These are phyloP conservation scores for Xanthostigma xanthostigma DNA, from an alignment of 2,888 invertebrate species.

Conservation along the genomic window DNA sequence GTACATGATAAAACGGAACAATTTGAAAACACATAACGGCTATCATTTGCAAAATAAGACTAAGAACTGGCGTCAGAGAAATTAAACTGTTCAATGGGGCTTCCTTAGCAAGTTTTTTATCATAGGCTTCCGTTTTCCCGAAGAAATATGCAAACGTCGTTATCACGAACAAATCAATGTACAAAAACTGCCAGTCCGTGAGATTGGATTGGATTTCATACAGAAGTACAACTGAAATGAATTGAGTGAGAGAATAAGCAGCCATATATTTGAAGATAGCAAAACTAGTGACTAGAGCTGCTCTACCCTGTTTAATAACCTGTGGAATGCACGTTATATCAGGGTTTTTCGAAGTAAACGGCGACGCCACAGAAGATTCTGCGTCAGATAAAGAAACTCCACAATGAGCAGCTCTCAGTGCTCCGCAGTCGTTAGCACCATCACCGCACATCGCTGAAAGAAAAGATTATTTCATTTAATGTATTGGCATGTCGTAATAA, in stretches of 20 bases:
- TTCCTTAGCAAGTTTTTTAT: conserved; percentile 28
- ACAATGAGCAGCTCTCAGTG: conserved; percentile 80
- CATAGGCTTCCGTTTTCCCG: conserved; percentile 41
- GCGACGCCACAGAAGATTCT: conserved; percentile 86
- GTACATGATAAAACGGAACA: conserved; percentile 31
- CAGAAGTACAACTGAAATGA: conserved; percentile 75
- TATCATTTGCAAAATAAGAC: conserved; percentile 35
- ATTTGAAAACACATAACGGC: conserved; percentile 33
- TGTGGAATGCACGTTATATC: conserved; percentile 75
- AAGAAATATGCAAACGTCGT: conserved; percentile 47
- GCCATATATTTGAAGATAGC: conserved; percentile 98
- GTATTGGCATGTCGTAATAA: too few species aligned
- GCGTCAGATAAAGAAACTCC: conserved; percentile 84
- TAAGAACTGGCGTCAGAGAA: conserved; percentile 34
- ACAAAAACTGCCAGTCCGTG: conserved; percentile 47
- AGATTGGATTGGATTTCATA: conserved; percentile 53
- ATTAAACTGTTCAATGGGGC: conserved; percentile 39
- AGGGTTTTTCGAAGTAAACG: conserved; percentile 75
- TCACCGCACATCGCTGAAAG: conserved; percentile 85
- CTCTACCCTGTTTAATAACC: conserved; percentile 75
- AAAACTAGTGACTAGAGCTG: conserved; percentile 90
- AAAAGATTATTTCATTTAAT: conserved; percentile 5
- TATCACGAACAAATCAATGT: conserved; percentile 47
- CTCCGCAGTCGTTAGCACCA: conserved; percentile 95
- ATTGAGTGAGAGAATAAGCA: conserved; percentile 83